Evolutionary conservation across 2,797 vertebrate species (phyloP).

Genomic region (Selene dorsalis): DNA sequence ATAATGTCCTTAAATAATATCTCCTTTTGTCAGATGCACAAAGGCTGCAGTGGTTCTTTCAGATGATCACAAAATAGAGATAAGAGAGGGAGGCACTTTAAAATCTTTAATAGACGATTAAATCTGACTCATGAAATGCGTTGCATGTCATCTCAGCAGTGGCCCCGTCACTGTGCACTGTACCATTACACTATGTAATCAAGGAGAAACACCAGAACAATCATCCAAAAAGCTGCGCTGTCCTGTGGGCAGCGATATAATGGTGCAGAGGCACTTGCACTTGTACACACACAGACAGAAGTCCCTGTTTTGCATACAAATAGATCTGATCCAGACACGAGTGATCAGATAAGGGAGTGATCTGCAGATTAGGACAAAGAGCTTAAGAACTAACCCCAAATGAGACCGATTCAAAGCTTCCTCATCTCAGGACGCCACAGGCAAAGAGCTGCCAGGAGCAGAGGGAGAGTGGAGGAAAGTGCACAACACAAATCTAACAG

Average conservation of each 20-base stretch:
- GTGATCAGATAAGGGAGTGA: constrained; percentile 69
- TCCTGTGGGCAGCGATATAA: constrained; percentile 38
- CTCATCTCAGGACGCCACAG: constrained; percentile 44
- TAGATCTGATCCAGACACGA: constrained; percentile 54
- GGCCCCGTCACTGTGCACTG: not conserved
- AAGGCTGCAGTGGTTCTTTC: not conserved
- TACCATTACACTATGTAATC: constrained; percentile 36
- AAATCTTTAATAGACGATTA: constrained; percentile 39
- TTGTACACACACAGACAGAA: constrained; percentile 27
- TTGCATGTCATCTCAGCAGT: constrained; percentile 7
- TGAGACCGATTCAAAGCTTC: constrained; percentile 64
- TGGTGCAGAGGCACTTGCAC: constrained; percentile 29
- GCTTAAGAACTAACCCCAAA: constrained; percentile 62
- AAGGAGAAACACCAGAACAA: constrained; percentile 7
- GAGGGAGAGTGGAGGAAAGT: constrained; percentile 20
- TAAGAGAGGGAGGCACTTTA: constrained; percentile 21
- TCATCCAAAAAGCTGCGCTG: constrained; percentile 14
- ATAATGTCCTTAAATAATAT: not conserved
- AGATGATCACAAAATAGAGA: constrained; percentile 14
- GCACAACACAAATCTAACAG: constrained; percentile 11
- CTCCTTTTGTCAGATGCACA: not conserved
- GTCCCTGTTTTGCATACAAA: constrained; percentile 64
- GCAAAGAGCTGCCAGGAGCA: constrained; percentile 41
- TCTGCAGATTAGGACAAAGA: constrained; percentile 72
- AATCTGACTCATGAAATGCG: constrained; percentile 39